Evolutionary conservation across 2,797 vertebrate species (phyloP), one percentile per base, ranked within the genome.

Genomic region (Aldrovandia affinis): DNA sequence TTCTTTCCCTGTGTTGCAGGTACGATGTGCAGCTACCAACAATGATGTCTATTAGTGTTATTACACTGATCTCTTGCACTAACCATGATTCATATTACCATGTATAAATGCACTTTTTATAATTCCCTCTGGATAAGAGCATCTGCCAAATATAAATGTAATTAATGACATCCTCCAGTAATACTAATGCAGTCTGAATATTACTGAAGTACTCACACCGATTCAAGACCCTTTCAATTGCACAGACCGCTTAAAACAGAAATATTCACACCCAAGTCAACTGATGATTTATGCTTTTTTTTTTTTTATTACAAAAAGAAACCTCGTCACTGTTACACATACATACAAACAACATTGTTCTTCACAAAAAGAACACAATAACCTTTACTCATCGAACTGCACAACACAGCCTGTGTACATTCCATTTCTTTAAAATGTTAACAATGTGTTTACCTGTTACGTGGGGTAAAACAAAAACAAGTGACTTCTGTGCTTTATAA

Each of bases 231-330:
- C n/a, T n/a, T n/a, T n/a, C n/a, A n/a, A n/a, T n/a, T n/a, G n/a
- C n/a, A 50, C 12, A 2, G 47, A 50, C 47, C 12, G 12, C 47
- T 50, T 50, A 18, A 57, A 57, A 57, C 33, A 68, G 20, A 73
- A 36, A 73, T 22, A 39, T 20, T 5, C 68, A 42, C 68, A 42
- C 68, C 39, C 18, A 42, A 15, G 3, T 20, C 42, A 6, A 47
- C 20, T 22, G 9, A 77, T 47, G 42, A 28, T 44, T 44, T 44
- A 57, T 22, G 4, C 12, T 22, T 39, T 77, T 44, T 10, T 25
- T 47, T 77, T 77, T 73, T 63, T 70, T 75, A 77, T 77, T 77
- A 77, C 73, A 77, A 44, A n/a, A 77, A 77, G 39, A 77, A n/a
- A 73, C 20, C 39, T 77, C 44, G 39, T 77, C 36, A 36, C 30